A percentile compares a stretch with the other conserved stretches of the same genome.
These are phyloP conservation scores for Erannis defoliaria DNA, from an alignment of 2,888 invertebrate genomes.

Conservation along the genomic window DNA sequence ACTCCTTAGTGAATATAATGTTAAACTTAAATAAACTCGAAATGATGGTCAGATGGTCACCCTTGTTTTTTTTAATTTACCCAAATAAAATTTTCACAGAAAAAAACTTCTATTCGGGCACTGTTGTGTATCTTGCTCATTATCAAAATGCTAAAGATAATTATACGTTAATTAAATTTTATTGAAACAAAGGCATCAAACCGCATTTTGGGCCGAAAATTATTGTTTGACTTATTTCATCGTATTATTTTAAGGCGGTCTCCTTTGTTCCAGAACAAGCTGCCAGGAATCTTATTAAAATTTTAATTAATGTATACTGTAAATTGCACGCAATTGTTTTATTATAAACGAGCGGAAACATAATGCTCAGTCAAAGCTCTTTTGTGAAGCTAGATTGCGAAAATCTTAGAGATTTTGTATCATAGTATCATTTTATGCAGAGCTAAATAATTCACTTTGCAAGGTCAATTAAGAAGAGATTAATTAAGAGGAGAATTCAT, in stretches of 20 bases:
- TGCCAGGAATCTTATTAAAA: slow-evolving; percentile 67
- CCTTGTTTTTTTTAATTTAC: neutral
- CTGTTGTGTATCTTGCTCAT: slow-evolving; percentile 23
- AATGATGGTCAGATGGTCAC: neutral
- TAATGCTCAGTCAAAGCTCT: slow-evolving; percentile 29
- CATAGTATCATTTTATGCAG: slow-evolving; percentile 16
- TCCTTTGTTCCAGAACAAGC: slow-evolving; percentile 64
- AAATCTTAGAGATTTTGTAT: slow-evolving; percentile 27
- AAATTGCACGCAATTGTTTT: slow-evolving; percentile 62
- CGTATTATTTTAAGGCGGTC: slow-evolving; percentile 59
- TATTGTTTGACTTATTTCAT: slow-evolving; percentile 69
- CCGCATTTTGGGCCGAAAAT: slow-evolving; percentile 61
- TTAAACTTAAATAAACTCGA: no score
- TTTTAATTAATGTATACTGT: slow-evolving; percentile 70
- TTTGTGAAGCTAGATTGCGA: slow-evolving; percentile 24
- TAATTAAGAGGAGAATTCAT: neutral
- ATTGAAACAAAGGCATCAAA: slow-evolving; percentile 63
- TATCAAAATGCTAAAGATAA: slow-evolving; percentile 56
- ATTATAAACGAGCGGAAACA: slow-evolving; percentile 42
- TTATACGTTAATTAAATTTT: slow-evolving; percentile 62
- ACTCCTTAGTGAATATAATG: no score
- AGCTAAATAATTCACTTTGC: neutral
- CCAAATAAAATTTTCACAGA: neutral
- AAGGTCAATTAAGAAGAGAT: neutral
- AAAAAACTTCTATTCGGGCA: slow-evolving; percentile 9